Percentiles rank a stretch among this genome's conserved stretches.
phyloP scores from a whole-genome alignment of 2,797 vertebrate genomes.

The Myiotriccus ornatus region DNA sequence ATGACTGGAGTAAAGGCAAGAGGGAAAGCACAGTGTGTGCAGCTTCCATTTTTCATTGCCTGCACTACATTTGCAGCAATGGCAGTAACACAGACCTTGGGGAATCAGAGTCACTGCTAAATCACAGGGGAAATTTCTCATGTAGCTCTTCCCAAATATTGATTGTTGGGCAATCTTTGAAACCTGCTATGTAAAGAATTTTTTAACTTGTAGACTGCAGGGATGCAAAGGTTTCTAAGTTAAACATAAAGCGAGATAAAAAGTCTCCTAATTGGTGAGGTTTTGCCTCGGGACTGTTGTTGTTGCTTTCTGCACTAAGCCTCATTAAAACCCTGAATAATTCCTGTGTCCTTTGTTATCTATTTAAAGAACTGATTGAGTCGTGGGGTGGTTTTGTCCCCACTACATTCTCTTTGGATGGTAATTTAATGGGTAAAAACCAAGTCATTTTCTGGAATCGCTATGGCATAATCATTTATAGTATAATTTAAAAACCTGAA shows the following conservation, averaged over 20 bases:
- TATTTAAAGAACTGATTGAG: slow-evolving; percentile 6
- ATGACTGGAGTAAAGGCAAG: slow-evolving; percentile 51
- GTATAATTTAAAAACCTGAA: slow-evolving; percentile 12
- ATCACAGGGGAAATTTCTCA: slow-evolving; percentile 65
- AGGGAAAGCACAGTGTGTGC: slow-evolving; percentile 28
- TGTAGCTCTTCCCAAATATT: slow-evolving; percentile 66
- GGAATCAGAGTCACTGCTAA: slow-evolving; percentile 47
- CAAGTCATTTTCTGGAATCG: background rate
- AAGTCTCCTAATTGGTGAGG: slow-evolving; percentile 44
- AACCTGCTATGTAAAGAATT: slow-evolving; percentile 58
- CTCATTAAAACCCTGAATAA: slow-evolving; percentile 34
- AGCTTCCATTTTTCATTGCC: slow-evolving; percentile 66
- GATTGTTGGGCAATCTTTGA: slow-evolving; percentile 63
- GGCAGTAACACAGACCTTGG: slow-evolving; percentile 52
- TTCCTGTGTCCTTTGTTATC: background rate
- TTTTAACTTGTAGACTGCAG: slow-evolving; percentile 44
- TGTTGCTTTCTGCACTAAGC: slow-evolving; percentile 23
- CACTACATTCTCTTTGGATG: background rate
- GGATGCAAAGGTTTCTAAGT: slow-evolving; percentile 35
- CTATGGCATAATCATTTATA: background rate
- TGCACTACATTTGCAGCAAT: slow-evolving; percentile 54
- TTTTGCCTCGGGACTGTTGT: slow-evolving; percentile 34
- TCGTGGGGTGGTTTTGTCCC: background rate
- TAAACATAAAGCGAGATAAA: slow-evolving; percentile 47
- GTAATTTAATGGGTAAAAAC: background rate